phyloP scores from a whole-genome alignment of 2,797 vertebrate species.

The Tapera naevia region DNA sequence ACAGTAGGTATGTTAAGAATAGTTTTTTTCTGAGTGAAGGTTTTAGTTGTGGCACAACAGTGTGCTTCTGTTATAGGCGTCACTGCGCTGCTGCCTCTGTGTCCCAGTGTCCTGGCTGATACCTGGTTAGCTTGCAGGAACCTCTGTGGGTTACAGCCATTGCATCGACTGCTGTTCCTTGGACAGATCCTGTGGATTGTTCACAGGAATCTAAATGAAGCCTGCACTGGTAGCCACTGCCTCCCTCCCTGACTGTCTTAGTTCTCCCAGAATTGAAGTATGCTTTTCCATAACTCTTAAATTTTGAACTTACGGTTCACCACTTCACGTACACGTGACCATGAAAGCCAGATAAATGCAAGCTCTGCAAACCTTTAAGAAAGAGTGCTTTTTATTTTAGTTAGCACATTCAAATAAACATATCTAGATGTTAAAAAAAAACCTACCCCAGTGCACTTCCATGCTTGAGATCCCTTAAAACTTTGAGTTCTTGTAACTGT shows the following conservation, averaged over 20 bases:
- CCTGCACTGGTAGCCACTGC: not conserved
- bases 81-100: not conserved
- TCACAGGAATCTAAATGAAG: not conserved
- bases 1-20: not conserved
- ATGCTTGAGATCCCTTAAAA: not conserved
- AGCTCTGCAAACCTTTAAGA: not conserved
- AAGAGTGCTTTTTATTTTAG: not conserved
- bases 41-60: not conserved
- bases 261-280: not conserved
- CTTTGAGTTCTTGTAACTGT: not conserved
- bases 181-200: not conserved
- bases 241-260: not conserved
- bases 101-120: not conserved
- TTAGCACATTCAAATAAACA: not conserved
- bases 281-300: not conserved
- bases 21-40: not conserved
- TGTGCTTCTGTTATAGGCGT: not conserved
- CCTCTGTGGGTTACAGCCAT: not conserved
- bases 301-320: not conserved
- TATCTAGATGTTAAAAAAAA: not conserved
- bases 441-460: not conserved
- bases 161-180: not conserved
- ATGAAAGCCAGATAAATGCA: not conserved
- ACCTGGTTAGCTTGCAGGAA: not conserved
- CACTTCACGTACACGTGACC: fast-evolving